Evolutionary conservation across 2,113 vertebrate species (phyloP), one percentile per base, ranked within the genome.

Genomic region (Myotis davidii): DNA sequence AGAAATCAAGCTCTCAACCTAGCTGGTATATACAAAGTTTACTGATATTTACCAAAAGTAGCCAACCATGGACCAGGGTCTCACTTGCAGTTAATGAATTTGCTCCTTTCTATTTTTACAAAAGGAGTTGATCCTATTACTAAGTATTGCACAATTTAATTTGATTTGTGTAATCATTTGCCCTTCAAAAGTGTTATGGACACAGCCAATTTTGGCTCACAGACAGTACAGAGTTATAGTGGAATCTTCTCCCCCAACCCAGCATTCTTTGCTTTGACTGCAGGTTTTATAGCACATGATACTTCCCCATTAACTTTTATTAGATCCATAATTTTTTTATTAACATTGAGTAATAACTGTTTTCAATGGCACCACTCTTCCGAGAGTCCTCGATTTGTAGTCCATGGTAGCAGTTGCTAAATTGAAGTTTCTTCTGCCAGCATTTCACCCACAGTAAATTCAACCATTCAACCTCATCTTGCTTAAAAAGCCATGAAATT

Each of bases 401-500:
- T 74, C 95, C 96, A 89, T 90, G 96, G 78, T 97, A 94, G 96
- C 61, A 0, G 90, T 97, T 74, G 11, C 91, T 94, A 84, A 93
- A 97, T 50, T 95, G 89, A 97, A 83, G 96, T 97, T 94, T 89
- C 93, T 94, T 97, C 77, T 96, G 97, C 83, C 95, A 91, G 37
- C 23, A 59, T 95, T 97, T 97, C 89, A 77, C 72, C 88, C 67
- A 21, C 96, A 96, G 89, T 79, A 97, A 98, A 98, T 86, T 89
- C 72, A 94, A 86, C 94, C 64, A 11, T 76, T 88, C 96, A 95
- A 61, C 56, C 88, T 95, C 32, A 85, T 94, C 92, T 96, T 98
- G 97, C 96, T 97, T 97, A 91, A 97, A 98, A 95, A 96, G 54
- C 97, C 96, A 85, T 97, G 95, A 85, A 97, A 97, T 97, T 95